Evolutionary conservation across 2,797 vertebrate genomes (phyloP).

Genomic region (Gouania willdenowi): DNA sequence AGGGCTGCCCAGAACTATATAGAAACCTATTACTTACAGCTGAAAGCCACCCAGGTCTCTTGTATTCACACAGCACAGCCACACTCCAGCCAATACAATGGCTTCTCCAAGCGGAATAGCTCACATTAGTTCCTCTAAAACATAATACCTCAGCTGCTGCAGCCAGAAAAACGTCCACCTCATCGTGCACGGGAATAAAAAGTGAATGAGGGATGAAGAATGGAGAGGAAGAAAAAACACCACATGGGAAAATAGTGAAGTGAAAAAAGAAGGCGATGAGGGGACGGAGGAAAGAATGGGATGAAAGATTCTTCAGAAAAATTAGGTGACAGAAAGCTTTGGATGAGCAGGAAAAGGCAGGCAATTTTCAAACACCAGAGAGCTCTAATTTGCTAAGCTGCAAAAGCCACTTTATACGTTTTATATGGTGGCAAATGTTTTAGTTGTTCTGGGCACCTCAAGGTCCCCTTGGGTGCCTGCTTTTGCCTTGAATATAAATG

Average conservation of each 20-base stretch:
- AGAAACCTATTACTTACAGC: constrained; percentile 66
- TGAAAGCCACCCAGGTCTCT: constrained; percentile 47
- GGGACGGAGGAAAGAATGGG: neutral
- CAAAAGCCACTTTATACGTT: constrained; percentile 64
- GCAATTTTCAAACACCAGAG: constrained; percentile 66
- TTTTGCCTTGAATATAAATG: constrained; percentile 56
- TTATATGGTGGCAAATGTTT: constrained; percentile 59
- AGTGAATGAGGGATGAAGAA: neutral
- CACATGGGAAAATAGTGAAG: neutral
- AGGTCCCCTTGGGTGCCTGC: constrained; percentile 55
- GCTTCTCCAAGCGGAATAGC: constrained; percentile 14
- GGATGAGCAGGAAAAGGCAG: constrained; percentile 47
- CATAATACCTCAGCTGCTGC: constrained; percentile 25
- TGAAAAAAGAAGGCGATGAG: neutral
- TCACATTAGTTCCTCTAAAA: constrained; percentile 27
- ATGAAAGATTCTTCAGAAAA: constrained; percentile 55
- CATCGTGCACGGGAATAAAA: constrained; percentile 21
- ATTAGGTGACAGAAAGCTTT: constrained; percentile 66
- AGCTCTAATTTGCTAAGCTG: constrained; percentile 58
- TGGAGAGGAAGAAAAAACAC: neutral
- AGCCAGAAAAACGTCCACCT: constrained; percentile 17
- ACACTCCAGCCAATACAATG: constrained; percentile 11
- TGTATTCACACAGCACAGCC: constrained; percentile 24
- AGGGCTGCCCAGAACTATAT: constrained; percentile 47
- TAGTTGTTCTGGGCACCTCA: constrained; percentile 64